These are phyloP conservation scores for Amphipoea lucens DNA, from an alignment of 2,888 invertebrate species.

Conservation along the genomic window DNA sequence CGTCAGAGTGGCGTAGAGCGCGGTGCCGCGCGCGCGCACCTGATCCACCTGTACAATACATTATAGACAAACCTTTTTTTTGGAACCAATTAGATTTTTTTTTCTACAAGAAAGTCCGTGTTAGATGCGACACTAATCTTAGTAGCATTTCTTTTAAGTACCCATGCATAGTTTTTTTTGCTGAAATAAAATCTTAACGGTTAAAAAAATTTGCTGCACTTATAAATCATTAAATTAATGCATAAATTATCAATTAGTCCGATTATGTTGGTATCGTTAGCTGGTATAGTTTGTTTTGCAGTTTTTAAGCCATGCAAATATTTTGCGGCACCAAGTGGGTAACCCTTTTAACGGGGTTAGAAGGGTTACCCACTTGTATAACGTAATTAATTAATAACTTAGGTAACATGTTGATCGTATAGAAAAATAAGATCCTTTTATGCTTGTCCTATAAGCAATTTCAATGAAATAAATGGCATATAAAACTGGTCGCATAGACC, in stretches of 20 bases:
- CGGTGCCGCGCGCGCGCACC: conserved; percentile 82
- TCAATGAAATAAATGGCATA: not conserved
- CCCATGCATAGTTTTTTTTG: conserved; percentile 5
- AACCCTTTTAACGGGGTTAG: not conserved
- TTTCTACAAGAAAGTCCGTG: conserved; percentile 14
- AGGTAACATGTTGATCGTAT: not conserved
- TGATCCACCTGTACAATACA: conserved; percentile 80
- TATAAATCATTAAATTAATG: conserved; percentile 41
- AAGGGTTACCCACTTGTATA: too few species aligned
- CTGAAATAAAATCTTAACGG: conserved; percentile 4
- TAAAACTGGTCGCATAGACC: accelerated
- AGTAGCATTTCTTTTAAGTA: conserved; percentile 22
- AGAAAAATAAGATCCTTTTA: accelerated
- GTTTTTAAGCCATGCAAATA: not conserved
- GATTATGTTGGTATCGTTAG: conserved; percentile 18
- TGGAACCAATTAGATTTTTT: conserved; percentile 45
- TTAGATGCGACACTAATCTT: conserved; percentile 22
- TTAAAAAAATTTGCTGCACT: not conserved
- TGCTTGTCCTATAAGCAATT: not conserved
- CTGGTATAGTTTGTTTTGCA: not conserved
- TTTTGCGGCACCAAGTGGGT: not conserved
- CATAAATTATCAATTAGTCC: conserved; percentile 46
- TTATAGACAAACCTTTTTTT: conserved; percentile 65
- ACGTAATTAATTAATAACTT: not conserved
- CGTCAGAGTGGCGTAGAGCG: conserved; percentile 84